Conservation (phyloP, 2,797 vertebrate genomes). For the Phrynocephalus forsythii region DNA sequence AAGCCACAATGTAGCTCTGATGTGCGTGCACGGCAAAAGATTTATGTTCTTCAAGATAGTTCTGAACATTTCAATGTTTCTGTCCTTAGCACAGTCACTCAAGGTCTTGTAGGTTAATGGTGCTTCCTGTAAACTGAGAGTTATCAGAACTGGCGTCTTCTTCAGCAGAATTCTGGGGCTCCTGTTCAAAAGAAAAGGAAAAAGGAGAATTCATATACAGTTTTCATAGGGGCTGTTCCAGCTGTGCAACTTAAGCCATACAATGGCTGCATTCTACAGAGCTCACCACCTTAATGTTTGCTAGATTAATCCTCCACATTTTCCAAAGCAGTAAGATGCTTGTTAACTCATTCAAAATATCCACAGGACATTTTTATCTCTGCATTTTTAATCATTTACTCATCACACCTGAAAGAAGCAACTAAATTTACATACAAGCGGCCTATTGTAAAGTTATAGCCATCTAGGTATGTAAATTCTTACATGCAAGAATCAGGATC, state of each 20-base stretch:
- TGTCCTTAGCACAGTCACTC: constrained; percentile 72
- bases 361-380: background rate
- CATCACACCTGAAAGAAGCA: background rate
- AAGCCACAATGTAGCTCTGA: constrained; percentile 50
- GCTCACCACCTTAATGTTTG: background rate
- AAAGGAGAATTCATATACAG: constrained; percentile 27
- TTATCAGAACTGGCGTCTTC: constrained; percentile 88
- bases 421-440: background rate
- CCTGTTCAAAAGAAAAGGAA: constrained; percentile 78
- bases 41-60: constrained; percentile 40
- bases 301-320: constrained; percentile 24
- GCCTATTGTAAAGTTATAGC: background rate
- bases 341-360: background rate
- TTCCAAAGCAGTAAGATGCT: background rate
- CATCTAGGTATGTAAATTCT: background rate
- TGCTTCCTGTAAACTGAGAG: constrained; percentile 91
- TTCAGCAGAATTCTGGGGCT: constrained; percentile 86
- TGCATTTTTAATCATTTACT: background rate
- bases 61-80: constrained; percentile 49
- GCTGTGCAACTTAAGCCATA: background rate
- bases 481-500: no score
- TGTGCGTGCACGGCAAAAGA: constrained; percentile 22
- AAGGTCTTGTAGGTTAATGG: constrained; percentile 92
- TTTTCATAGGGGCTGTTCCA: constrained; percentile 26
- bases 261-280: background rate